Evolutionary conservation across 1,140 invertebrate genomes (phyloP).

Genomic region (Meteorus sp.): DNA sequence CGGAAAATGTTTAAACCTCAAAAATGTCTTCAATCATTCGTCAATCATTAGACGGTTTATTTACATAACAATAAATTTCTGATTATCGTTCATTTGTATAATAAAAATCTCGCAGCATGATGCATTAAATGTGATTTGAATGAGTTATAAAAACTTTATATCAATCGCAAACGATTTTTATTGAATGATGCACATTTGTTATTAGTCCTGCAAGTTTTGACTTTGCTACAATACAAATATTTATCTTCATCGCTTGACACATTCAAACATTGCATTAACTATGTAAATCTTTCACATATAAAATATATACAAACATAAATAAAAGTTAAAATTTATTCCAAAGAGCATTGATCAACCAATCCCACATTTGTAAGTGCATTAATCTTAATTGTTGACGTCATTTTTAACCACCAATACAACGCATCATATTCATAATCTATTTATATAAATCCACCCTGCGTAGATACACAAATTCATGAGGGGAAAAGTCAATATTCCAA

Average conservation of each 20-base stretch:
- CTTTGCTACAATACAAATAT: slow-evolving; percentile 52
- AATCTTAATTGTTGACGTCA: slow-evolving; percentile 44
- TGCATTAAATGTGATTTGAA: not conserved
- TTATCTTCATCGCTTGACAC: slow-evolving; percentile 45
- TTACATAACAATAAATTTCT: too few relatives aligned
- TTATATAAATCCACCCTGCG: too few relatives aligned
- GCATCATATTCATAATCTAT: slow-evolving; percentile 38
- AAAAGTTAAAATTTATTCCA: too few relatives aligned
- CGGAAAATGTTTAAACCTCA: too few relatives aligned
- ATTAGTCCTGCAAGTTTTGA: slow-evolving; percentile 41
- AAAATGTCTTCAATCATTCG: too few relatives aligned
- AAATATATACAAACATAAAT: too few relatives aligned
- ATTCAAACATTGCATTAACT: slow-evolving; percentile 31
- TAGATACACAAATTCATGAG: too few relatives aligned
- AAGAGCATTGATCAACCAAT: slow-evolving; percentile 39
- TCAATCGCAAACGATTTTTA: slow-evolving; percentile 2
- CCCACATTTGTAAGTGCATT: slow-evolving; percentile 42
- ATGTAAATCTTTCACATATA: too few relatives aligned
- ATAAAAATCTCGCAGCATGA: too few relatives aligned
- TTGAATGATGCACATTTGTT: slow-evolving; percentile 29
- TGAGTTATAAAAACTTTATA: slow-evolving; percentile 8
- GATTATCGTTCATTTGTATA: too few relatives aligned
- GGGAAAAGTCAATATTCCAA: slow-evolving; percentile 48
- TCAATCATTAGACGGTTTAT: too few relatives aligned
- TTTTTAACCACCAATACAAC: slow-evolving; percentile 20